Percentiles rank a stretch among this genome's conserved stretches.
These are phyloP conservation scores for Phasianus colchicus DNA, from an alignment of 2,113 vertebrate species.

Conservation along the genomic window DNA sequence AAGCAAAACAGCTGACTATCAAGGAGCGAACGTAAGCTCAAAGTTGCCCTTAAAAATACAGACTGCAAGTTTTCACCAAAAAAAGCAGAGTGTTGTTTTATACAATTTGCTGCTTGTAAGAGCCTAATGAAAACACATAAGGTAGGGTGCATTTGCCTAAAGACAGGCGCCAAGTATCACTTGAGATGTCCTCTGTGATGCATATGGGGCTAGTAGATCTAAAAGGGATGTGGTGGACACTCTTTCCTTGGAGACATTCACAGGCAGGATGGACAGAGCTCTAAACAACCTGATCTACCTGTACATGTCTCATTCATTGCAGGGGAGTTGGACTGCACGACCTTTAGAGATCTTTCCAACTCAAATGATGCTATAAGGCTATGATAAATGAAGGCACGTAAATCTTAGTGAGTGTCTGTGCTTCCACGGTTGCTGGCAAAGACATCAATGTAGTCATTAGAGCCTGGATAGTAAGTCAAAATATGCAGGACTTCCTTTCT, in stretches of 20 bases:
- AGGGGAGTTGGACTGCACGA: too few relatives aligned
- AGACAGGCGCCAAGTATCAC: background rate
- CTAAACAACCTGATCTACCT: too few relatives aligned
- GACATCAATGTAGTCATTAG: background rate
- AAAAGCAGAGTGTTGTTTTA: background rate
- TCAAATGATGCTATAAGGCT: too few relatives aligned
- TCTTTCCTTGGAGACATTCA: too few relatives aligned
- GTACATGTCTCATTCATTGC: too few relatives aligned
- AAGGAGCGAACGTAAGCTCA: background rate
- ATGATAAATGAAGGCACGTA: background rate
- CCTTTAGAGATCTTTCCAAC: too few relatives aligned
- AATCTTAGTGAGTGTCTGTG: background rate
- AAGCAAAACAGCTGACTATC: conserved; percentile 25
- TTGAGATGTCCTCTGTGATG: background rate
- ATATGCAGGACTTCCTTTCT: rapidly evolving
- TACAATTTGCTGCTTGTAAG: background rate
- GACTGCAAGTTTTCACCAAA: background rate
- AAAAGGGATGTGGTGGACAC: too few relatives aligned
- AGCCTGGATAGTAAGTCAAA: background rate
- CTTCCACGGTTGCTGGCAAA: background rate
- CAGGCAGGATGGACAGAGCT: too few relatives aligned
- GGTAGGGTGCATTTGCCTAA: background rate
- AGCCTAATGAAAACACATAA: background rate
- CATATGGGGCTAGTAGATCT: background rate
- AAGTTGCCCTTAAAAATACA: background rate